phyloP scores from a whole-genome alignment of 2,888 invertebrate species.

The Sinodicranocentrus sp. region DNA sequence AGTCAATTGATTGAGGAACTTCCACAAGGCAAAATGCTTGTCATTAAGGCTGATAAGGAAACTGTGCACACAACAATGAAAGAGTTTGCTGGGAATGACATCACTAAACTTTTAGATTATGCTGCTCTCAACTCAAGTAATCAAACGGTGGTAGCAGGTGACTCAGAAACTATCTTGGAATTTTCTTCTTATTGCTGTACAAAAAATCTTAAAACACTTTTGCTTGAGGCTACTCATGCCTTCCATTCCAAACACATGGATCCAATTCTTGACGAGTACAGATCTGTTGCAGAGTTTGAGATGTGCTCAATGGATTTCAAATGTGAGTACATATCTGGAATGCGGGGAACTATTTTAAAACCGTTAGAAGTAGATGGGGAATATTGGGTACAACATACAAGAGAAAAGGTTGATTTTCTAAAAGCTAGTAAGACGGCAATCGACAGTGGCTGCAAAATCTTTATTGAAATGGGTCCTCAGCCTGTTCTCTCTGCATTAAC shows the following conservation, averaged over 20 bases:
- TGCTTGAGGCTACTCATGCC: conserved; percentile 64
- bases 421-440: conserved; percentile 19
- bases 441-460: conserved; percentile 31
- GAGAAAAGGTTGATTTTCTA: conserved; percentile 4
- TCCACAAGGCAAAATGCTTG: conserved; percentile 65
- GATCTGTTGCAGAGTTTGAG: conserved; percentile 21
- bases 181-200: conserved; percentile 46
- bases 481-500: conserved; percentile 55
- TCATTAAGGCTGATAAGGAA: conserved; percentile 35
- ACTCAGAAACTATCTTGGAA: conserved; percentile 21
- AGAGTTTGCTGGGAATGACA: conserved; percentile 20
- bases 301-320: neutral
- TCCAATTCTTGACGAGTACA: conserved; percentile 61
- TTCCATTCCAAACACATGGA: conserved; percentile 72
- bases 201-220: conserved; percentile 35
- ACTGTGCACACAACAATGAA: conserved; percentile 22
- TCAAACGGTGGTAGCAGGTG: conserved; percentile 67
- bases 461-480: conserved; percentile 71
- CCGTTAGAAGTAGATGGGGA: neutral
- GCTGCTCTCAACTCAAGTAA: conserved; percentile 67
- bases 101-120: conserved; percentile 40
- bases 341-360: neutral
- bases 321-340: conserved; percentile 22
- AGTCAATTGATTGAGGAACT: conserved; percentile 65
- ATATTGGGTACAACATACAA: conserved; percentile 26